phyloP scores from a whole-genome alignment of 2,888 invertebrate genomes.

The Anarsia innoxiella region DNA sequence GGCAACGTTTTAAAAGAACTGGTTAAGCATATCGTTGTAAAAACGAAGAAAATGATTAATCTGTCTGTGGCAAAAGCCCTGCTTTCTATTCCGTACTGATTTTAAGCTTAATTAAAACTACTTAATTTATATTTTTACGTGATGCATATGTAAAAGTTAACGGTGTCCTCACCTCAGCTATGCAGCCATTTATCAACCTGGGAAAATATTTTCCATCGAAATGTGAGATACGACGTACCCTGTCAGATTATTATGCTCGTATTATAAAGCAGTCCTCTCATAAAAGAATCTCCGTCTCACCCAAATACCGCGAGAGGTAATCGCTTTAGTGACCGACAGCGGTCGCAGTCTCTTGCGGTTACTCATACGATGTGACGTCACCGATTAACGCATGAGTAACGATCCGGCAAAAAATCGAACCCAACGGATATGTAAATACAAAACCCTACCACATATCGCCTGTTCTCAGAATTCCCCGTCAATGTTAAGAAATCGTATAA shows the following conservation, averaged over 20 bases:
- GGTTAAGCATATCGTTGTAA: conserved; percentile 16
- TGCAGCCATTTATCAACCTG: conserved; percentile 2
- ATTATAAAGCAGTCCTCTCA: conserved; percentile 19
- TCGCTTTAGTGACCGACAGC: conserved; percentile 39
- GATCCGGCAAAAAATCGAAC: conserved; percentile 43
- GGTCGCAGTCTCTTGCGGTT: conserved; percentile 42
- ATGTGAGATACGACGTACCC: conserved; percentile 13
- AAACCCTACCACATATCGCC: conserved; percentile 14
- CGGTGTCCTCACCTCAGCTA: conserved; percentile 6
- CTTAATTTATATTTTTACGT: conserved; percentile 6
- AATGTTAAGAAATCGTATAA: conserved; percentile 28
- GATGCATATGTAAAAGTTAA: conserved; percentile 16
- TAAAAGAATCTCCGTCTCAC: conserved; percentile 40
- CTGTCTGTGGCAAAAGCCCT: conserved; percentile 12
- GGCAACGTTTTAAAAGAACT: conserved; percentile 17
- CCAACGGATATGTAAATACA: conserved; percentile 23
- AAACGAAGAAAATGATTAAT: conserved; percentile 22
- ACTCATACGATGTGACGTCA: conserved; percentile 66
- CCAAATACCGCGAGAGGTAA: conserved; percentile 42
- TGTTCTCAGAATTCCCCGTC: conserved; percentile 28
- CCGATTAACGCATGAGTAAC: conserved; percentile 59
- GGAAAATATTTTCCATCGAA: background rate
- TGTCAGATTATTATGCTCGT: conserved; percentile 15
- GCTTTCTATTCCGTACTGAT: conserved; percentile 19
- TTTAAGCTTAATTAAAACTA: conserved; percentile 24